These are phyloP conservation scores for Drosophila nigritarsus DNA, from an alignment of 2,888 invertebrate genomes.

Conservation along the genomic window DNA sequence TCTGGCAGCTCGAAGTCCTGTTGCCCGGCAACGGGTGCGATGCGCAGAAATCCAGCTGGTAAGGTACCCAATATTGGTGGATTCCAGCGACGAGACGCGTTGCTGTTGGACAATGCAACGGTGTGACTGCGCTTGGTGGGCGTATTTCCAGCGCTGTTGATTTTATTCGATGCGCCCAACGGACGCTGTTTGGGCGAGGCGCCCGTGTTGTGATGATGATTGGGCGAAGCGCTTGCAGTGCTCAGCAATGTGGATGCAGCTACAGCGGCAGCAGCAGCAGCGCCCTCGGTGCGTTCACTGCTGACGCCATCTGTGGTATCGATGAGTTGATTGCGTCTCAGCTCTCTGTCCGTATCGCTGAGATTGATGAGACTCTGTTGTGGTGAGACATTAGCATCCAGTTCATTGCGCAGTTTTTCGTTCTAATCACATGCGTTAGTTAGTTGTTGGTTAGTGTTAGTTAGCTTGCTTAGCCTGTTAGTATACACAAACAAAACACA, in stretches of 20 bases:
- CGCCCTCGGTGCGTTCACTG: constrained; percentile 31
- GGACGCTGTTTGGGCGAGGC: constrained; percentile 84
- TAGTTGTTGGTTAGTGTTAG: constrained; percentile 52
- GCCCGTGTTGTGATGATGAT: constrained; percentile 82
- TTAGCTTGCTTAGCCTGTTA: constrained; percentile 63
- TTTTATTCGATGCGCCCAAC: constrained; percentile 53
- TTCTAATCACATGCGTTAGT: constrained; percentile 85
- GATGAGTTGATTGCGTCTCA: constrained; percentile 68
- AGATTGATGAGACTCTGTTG: constrained; percentile 83
- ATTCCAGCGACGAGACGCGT: constrained; percentile 88
- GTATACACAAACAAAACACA: constrained; percentile 67
- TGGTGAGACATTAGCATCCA: constrained; percentile 86
- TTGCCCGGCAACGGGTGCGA: constrained; percentile 67
- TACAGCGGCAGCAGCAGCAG: constrained; percentile 18
- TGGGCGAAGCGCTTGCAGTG: constrained; percentile 65
- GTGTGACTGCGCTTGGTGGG: constrained; percentile 68
- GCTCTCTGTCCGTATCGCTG: constrained; percentile 68
- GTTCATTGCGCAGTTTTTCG: constrained; percentile 90
- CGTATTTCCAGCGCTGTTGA: constrained; percentile 67
- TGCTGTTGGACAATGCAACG: constrained; percentile 38
- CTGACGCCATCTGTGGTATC: constrained; percentile 78
- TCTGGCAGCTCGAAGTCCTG: constrained; percentile 90
- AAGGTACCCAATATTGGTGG: constrained; percentile 92
- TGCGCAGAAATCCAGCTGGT: constrained; percentile 91
- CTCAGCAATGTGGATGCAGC: constrained; percentile 57